phyloP scores from a whole-genome alignment of 2,888 invertebrate genomes.

The Pocota personata region DNA sequence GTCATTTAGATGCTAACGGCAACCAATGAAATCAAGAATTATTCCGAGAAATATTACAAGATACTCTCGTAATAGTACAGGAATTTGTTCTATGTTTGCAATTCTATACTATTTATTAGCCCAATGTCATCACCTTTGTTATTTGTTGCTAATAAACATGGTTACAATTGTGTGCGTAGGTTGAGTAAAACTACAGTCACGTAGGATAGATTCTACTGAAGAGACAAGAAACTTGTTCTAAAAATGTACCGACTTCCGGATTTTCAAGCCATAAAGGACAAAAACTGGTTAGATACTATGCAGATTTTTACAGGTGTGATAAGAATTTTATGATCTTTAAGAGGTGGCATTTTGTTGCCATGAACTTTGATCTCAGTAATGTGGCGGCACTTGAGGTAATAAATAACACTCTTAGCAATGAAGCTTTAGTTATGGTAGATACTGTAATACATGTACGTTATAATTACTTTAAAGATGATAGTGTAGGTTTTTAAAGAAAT shows the following conservation, averaged over 20 bases:
- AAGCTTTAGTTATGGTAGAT: not conserved
- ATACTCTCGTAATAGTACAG: not conserved
- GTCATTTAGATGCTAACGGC: constrained; percentile 6
- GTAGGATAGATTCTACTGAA: not conserved
- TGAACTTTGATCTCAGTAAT: not conserved
- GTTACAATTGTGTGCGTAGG: not conserved
- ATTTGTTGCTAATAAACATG: not conserved
- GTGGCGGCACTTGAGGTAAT: not conserved
- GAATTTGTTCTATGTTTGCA: constrained; percentile 10
- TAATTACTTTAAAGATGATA: not conserved
- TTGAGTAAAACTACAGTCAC: not conserved
- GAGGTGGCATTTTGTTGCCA: not conserved
- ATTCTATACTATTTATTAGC: not conserved
- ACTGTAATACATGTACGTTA: not conserved
- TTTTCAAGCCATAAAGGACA: not conserved
- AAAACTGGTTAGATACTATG: constrained; percentile 5
- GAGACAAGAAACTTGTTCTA: constrained; percentile 12
- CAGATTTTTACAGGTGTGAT: constrained; percentile 1
- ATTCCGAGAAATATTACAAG: constrained; percentile 9
- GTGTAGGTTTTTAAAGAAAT: too few relatives aligned
- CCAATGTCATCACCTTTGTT: constrained; percentile 30
- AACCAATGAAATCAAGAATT: not conserved
- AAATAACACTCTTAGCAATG: not conserved
- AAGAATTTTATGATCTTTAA: not conserved
- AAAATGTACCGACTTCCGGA: constrained; percentile 43